These are phyloP conservation scores for Hyperopisus bebe DNA, from an alignment of 2,113 vertebrate species.

Conservation along the genomic window DNA sequence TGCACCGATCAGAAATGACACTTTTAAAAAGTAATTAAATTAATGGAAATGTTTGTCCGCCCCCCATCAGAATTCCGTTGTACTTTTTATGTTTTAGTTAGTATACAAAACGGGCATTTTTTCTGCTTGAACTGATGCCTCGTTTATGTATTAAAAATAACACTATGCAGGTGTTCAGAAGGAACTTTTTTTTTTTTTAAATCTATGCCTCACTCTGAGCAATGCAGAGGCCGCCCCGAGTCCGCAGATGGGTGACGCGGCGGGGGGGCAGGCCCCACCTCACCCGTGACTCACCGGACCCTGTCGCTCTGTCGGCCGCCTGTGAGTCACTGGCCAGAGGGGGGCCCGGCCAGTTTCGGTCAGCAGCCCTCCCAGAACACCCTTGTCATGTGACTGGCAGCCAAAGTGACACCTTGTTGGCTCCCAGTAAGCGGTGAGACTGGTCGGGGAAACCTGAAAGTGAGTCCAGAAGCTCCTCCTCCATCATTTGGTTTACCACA, in stretches of 20 bases:
- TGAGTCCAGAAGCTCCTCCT: not conserved
- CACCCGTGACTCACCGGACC: conserved; percentile 2
- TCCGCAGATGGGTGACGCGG: not conserved
- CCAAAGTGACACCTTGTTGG: not conserved
- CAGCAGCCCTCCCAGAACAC: not conserved
- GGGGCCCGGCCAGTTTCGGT: not conserved
- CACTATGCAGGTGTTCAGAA: not conserved
- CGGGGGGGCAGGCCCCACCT: not conserved
- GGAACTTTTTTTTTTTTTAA: not conserved
- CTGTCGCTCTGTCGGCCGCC: not conserved
- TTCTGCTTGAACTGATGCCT: not conserved
- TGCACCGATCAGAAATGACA: not conserved
- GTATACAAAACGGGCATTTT: not conserved
- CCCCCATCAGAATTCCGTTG: not conserved
- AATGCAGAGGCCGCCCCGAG: not conserved
- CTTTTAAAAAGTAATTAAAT: not conserved
- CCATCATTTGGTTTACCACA: not conserved
- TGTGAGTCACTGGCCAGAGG: conserved; percentile 3
- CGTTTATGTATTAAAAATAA: not conserved
- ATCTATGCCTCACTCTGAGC: not conserved
- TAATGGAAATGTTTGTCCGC: not conserved
- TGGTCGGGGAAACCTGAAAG: not conserved
- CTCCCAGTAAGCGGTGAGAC: not conserved
- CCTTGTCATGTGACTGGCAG: not conserved
- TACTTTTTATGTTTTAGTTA: not conserved